Evolutionary conservation across 2,113 vertebrate genomes (phyloP).

Genomic region (Mormyrus iriodes): DNA sequence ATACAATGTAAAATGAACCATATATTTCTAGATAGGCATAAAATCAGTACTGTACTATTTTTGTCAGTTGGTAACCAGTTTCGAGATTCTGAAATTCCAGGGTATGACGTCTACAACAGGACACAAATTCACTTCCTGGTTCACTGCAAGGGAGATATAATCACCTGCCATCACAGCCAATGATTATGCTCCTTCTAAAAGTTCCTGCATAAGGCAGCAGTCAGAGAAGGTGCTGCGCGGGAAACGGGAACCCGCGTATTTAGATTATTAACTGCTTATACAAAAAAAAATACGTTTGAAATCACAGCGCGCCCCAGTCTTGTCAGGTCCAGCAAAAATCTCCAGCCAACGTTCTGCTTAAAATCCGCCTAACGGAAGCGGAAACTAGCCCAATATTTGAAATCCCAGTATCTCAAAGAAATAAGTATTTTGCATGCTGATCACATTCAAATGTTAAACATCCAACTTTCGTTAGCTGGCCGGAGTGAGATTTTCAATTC

Average conservation of each 20-base stretch:
- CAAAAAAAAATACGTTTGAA: not conserved
- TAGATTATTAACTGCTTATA: no score
- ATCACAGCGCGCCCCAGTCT: not conserved
- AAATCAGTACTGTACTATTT: not conserved
- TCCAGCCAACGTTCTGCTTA: no score
- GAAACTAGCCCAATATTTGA: no score
- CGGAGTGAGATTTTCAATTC: no score
- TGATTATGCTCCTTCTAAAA: not conserved
- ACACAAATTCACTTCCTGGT: not conserved
- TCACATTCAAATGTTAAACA: no score
- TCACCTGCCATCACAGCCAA: not conserved
- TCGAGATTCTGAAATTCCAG: not conserved
- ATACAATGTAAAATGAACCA: not conserved
- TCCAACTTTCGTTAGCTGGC: no score
- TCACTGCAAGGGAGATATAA: not conserved
- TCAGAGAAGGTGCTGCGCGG: not conserved
- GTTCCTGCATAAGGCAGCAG: not conserved
- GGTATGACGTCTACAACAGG: not conserved
- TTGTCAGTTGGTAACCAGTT: not conserved
- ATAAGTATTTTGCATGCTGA: no score
- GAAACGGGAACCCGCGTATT: not conserved
- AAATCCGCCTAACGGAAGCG: no score
- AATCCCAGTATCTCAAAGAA: no score
- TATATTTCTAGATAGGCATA: not conserved
- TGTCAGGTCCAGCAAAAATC: no score